phyloP scores from a whole-genome alignment of 2,797 vertebrate species.

The Menidia menidia region DNA sequence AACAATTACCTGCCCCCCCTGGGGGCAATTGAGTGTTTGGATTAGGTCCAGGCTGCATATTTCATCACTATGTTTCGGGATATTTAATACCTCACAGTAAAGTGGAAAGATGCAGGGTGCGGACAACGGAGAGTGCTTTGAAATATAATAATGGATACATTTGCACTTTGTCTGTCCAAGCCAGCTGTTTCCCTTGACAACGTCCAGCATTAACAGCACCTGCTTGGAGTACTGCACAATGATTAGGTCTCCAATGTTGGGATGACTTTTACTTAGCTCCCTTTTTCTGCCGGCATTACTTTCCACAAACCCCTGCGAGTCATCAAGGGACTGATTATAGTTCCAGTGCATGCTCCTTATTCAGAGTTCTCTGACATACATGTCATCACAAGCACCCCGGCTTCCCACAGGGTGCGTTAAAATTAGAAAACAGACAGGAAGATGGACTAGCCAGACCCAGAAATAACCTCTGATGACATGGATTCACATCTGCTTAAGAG shows the following conservation, averaged over 20 bases:
- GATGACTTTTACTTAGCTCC: conserved; percentile 32
- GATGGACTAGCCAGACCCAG: conserved; percentile 59
- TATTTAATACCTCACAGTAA: conserved; percentile 33
- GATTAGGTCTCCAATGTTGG: conserved; percentile 18
- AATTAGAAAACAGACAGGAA: conserved; percentile 74
- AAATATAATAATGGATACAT: conserved; percentile 45
- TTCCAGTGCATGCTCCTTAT: conserved; percentile 51
- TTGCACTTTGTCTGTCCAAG: conserved; percentile 10
- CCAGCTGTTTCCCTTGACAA: conserved; percentile 16
- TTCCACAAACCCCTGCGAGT: conserved; percentile 42
- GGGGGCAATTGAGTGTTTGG: conserved; percentile 27
- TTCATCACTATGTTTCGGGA: conserved; percentile 31
- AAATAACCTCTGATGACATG: conserved; percentile 72
- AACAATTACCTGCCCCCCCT: conserved; percentile 16
- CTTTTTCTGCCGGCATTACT: conserved; percentile 11
- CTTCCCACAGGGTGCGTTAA: conserved; percentile 65
- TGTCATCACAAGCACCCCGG: conserved; percentile 53
- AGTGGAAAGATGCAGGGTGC: conserved; percentile 13
- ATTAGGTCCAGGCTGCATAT: conserved; percentile 20
- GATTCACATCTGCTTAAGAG: conserved; percentile 65
- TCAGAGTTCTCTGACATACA: conserved; percentile 56
- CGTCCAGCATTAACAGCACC: conserved; percentile 1
- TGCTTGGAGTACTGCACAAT: conserved; percentile 12
- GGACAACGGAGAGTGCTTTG: conserved; percentile 25
- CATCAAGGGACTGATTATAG: conserved; percentile 55